Evolutionary conservation across 2,113 vertebrate species (phyloP).

Genomic region (Malaclemys terrapin): DNA sequence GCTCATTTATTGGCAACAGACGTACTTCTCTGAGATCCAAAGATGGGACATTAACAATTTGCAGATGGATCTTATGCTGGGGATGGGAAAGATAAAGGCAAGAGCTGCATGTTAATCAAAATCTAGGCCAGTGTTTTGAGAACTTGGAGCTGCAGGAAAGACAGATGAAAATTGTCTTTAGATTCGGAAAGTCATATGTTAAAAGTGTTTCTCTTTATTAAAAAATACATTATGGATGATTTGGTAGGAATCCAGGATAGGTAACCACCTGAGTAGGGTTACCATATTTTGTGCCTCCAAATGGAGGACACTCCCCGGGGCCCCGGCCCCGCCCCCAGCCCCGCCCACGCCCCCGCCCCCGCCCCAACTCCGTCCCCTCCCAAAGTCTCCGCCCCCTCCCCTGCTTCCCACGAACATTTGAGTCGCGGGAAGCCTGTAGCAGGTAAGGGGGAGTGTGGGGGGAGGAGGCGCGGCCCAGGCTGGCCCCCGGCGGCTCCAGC

Average conservation of each 20-base stretch:
- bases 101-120: slow-evolving; percentile 22
- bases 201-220: slow-evolving; percentile 15
- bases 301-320: too few species aligned
- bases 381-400: too few species aligned
- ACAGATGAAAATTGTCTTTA: fast-evolving
- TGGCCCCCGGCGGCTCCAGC: too few species aligned
- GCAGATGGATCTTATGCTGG: slow-evolving; percentile 10
- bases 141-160: slow-evolving; percentile 54
- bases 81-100: neutral
- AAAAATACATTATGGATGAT: neutral
- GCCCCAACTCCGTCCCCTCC: too few species aligned
- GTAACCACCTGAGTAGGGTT: too few species aligned
- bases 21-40: neutral
- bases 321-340: too few species aligned
- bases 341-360: too few species aligned
- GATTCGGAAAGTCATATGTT: slow-evolving; percentile 38
- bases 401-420: too few species aligned
- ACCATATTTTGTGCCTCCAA: too few species aligned
- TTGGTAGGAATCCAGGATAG: slow-evolving; percentile 43
- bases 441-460: too few species aligned
- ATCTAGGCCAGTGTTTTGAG: neutral
- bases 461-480: too few species aligned
- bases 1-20: neutral
- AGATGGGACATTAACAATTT: neutral
- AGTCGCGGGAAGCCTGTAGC: too few species aligned